Evolutionary conservation across 2,113 vertebrate genomes (phyloP), one percentile per base, ranked within the genome.

Genomic region (Edolisoma coerulescens): DNA sequence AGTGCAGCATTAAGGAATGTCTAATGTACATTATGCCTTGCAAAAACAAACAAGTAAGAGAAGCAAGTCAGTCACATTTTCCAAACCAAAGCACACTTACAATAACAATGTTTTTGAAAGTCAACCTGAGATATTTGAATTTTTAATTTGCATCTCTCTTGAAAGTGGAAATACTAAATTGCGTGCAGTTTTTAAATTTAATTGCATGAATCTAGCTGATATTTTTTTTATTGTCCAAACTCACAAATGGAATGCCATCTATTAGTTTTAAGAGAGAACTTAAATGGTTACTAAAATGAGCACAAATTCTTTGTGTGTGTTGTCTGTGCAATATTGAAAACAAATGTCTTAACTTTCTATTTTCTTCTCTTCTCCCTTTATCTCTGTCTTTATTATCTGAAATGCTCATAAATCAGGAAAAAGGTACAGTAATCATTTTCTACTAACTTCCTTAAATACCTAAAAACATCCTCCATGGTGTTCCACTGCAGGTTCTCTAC

Each of bases 1-100:
- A 95, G 92, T 95, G 91, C 94, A 95, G 90, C 96, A 96, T 96
- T 96, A 91, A 95, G 97, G 93, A 87, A 97, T 97, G 97, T 95
- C 94, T 97, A 97, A 96, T 95, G 97, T 93, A 94, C 93, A 64
- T 98, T 98, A 97, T 97, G 96, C 97, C 96, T 95, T 95, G 93
- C 87, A 97, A 98, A 98, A 98, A 98, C 98, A 98, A 98, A 98
- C 98, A 98, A 94, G 93, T 94, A 93, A 90, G 74, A 86, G 95
- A 97, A 97, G 96, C 90, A 49, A 97, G 97, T 97, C 98, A 98
- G 97, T 97, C 97, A 97, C 95, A 96, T 98, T 98, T 98, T 98
- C 97, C 97, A 97, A 97, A 90, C 97, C 97, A 93, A 96, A 90
- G 95, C 97, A 96, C 91, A 88, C 96, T 97, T 98, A 98, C 24